Evolutionary conservation across 1,140 invertebrate genomes (phyloP).

Genomic region (Plectus sambesii): DNA sequence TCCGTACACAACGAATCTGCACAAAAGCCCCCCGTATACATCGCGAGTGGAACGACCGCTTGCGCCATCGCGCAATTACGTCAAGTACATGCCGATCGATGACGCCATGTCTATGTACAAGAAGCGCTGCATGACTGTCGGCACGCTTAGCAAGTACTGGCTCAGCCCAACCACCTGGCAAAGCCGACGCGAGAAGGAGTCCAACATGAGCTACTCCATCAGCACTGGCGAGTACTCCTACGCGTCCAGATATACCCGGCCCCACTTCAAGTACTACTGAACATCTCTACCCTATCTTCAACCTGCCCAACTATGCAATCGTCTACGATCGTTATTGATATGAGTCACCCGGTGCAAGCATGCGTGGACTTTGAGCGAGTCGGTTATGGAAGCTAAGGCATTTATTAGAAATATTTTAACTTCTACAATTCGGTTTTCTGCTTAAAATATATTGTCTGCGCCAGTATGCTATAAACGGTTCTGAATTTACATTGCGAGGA

Average conservation of each 20-base stretch:
- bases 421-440: too few species aligned
- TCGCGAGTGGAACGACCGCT: conserved; percentile 22
- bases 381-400: too few species aligned
- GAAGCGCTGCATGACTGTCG: conserved; percentile 29
- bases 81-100: conserved; percentile 29
- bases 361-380: too few species aligned
- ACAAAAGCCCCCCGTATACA: conserved; percentile 20
- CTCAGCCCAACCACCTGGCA: conserved; percentile 26
- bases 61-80: conserved; percentile 22
- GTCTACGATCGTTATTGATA: too few species aligned
- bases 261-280: too few species aligned
- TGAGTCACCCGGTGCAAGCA: too few species aligned
- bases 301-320: too few species aligned
- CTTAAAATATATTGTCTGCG: too few species aligned
- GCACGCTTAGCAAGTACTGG: conserved; percentile 29
- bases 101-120: conserved; percentile 30
- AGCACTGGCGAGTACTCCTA: conserved; percentile 18
- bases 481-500: too few species aligned
- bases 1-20: conserved; percentile 23
- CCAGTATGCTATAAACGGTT: too few species aligned
- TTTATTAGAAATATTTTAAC: too few species aligned
- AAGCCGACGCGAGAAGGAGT: conserved; percentile 25
- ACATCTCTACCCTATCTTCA: too few species aligned
- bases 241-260: conserved; percentile 8
- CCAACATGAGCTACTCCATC: conserved; percentile 24